These are phyloP conservation scores for Sturmia bella DNA, from an alignment of 2,888 invertebrate genomes.

Conservation along the genomic window DNA sequence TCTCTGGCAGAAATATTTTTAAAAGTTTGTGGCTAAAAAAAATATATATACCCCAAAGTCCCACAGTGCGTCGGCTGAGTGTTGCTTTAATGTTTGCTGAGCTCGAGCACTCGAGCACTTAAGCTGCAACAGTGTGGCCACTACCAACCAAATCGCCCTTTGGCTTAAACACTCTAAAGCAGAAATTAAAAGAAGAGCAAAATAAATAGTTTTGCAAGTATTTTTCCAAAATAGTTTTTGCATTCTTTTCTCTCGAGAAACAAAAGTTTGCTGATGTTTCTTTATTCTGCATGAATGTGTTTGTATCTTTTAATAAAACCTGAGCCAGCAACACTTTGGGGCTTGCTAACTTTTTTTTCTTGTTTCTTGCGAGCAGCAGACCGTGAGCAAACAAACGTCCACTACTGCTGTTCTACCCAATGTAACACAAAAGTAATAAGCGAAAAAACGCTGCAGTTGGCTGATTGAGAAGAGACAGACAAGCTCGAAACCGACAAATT, in stretches of 20 bases:
- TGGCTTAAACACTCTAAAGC: no score
- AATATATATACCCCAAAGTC: no score
- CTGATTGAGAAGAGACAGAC: not conserved
- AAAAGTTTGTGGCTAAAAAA: no score
- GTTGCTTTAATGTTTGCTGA: no score
- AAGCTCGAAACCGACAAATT: conserved; percentile 60
- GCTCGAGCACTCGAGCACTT: no score
- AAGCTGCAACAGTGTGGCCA: no score
- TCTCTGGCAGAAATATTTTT: no score
- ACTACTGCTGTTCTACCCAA: no score
- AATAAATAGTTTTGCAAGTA: not conserved
- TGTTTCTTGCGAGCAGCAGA: conserved; percentile 22
- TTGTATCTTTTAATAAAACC: conserved; percentile 16
- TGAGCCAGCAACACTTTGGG: conserved; percentile 40
- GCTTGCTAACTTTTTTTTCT: conserved; percentile 32
- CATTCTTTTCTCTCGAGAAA: conserved; percentile 34
- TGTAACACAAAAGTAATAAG: not conserved
- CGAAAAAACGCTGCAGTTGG: not conserved
- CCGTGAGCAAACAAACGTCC: conserved; percentile 25
- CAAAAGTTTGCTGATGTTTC: conserved; percentile 14
- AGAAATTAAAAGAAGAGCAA: not conserved
- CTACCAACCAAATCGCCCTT: no score
- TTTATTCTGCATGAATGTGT: not conserved
- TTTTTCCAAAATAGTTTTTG: conserved; percentile 3
- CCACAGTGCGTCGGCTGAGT: no score